These are phyloP conservation scores for Sepiola atlantica DNA, from an alignment of 2,888 invertebrate species.

Conservation along the genomic window DNA sequence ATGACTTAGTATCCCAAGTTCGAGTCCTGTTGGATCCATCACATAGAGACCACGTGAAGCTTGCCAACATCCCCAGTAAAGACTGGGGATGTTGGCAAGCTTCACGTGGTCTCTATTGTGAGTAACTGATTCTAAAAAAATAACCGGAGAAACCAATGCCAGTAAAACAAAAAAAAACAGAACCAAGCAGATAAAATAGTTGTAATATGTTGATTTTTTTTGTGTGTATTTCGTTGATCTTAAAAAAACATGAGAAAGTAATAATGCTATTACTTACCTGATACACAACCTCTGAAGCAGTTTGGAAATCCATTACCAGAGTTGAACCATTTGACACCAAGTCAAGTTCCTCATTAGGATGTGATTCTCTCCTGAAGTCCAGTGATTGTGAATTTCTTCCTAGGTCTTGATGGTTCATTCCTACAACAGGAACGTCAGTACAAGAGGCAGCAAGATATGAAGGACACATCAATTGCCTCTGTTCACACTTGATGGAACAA, in stretches of 20 bases:
- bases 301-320: constrained; percentile 32
- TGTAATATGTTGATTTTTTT: no score
- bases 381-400: neutral
- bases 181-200: no score
- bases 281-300: neutral
- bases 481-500: neutral
- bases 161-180: no score
- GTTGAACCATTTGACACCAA: neutral
- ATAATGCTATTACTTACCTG: neutral
- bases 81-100: no score
- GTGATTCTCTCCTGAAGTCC: neutral
- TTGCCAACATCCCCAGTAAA: no score
- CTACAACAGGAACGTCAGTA: constrained; percentile 6
- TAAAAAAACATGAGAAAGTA: neutral
- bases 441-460: neutral
- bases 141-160: no score
- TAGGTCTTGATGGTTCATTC: neutral
- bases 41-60: no score
- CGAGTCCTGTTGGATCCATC: no score
- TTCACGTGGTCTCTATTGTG: no score
- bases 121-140: no score
- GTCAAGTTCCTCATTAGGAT: neutral
- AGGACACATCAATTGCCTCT: neutral
- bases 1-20: no score
- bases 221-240: no score